Percentiles rank a stretch among this genome's conserved stretches.
These are phyloP conservation scores for Gymnobelideus leadbeateri DNA, from an alignment of 2,113 vertebrate genomes.

Conservation along the genomic window DNA sequence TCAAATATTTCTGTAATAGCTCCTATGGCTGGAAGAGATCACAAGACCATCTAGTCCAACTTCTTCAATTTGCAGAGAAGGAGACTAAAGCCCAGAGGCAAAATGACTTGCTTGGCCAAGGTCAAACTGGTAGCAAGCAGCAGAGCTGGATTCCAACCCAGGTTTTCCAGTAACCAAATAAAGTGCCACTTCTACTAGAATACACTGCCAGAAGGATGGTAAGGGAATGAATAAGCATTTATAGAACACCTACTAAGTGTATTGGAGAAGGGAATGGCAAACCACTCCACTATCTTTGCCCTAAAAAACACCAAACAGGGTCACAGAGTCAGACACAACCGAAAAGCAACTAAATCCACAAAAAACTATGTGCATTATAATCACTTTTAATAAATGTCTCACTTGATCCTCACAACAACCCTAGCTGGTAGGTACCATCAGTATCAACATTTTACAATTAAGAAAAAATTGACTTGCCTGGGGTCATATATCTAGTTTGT, in stretches of 20 bases:
- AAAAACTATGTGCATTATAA: not conserved
- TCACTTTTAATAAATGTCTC: not conserved
- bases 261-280: not conserved
- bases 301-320: too few relatives aligned
- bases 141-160: not conserved
- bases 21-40: too few relatives aligned
- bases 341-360: too few relatives aligned
- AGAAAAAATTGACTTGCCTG: not conserved
- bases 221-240: not conserved
- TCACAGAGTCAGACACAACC: too few relatives aligned
- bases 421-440: not conserved
- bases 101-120: too few relatives aligned
- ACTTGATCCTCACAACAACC: not conserved
- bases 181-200: not conserved
- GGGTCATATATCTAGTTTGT: not conserved
- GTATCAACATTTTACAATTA: not conserved
- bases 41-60: too few relatives aligned
- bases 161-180: not conserved
- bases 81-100: too few relatives aligned
- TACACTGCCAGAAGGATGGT: not conserved
- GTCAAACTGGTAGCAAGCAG: not conserved
- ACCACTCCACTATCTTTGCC: too few relatives aligned
- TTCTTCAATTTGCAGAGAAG: too few relatives aligned
- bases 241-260: not conserved
- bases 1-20: too few relatives aligned